Percentiles rank a stretch among this genome's conserved stretches.
These are phyloP conservation scores for Drosophila diplacantha DNA, from an alignment of 2,888 invertebrate species.

Conservation along the genomic window DNA sequence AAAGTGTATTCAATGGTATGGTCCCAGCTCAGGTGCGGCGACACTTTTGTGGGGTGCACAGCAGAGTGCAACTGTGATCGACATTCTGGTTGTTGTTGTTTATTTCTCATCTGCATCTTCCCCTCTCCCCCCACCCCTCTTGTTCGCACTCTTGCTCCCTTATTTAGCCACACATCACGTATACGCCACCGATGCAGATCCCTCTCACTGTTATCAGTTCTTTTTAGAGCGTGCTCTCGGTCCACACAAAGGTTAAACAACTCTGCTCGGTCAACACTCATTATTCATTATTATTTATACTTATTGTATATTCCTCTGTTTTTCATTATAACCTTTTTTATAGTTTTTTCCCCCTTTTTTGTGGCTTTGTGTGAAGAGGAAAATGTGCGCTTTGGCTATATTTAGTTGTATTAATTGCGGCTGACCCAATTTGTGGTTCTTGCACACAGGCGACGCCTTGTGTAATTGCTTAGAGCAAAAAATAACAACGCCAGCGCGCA, in stretches of 20 bases:
- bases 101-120: neutral
- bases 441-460: slow-evolving; percentile 38
- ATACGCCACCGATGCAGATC: slow-evolving; percentile 27
- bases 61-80: slow-evolving; percentile 1
- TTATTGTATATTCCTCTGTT: slow-evolving; percentile 4
- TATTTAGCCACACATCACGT: slow-evolving; percentile 31
- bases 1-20: neutral
- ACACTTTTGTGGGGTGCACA: slow-evolving; percentile 1
- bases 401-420: slow-evolving; percentile 68
- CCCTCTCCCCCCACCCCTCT: neutral
- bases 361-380: slow-evolving; percentile 20
- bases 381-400: slow-evolving; percentile 55
- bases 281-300: slow-evolving; percentile 31
- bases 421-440: slow-evolving; percentile 63
- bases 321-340: slow-evolving; percentile 21
- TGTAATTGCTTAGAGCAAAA: slow-evolving; percentile 50
- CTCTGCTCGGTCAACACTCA: slow-evolving; percentile 30
- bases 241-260: slow-evolving; percentile 29
- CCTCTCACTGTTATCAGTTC: slow-evolving; percentile 13
- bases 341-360: slow-evolving; percentile 13
- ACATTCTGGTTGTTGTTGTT: slow-evolving; percentile 1
- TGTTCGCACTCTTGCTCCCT: slow-evolving; percentile 2
- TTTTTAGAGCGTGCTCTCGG: slow-evolving; percentile 14
- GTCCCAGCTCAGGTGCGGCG: neutral
- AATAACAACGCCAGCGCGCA: neutral